phyloP scores from a whole-genome alignment of 2,888 invertebrate genomes.

The Deladenus siricidicola region DNA sequence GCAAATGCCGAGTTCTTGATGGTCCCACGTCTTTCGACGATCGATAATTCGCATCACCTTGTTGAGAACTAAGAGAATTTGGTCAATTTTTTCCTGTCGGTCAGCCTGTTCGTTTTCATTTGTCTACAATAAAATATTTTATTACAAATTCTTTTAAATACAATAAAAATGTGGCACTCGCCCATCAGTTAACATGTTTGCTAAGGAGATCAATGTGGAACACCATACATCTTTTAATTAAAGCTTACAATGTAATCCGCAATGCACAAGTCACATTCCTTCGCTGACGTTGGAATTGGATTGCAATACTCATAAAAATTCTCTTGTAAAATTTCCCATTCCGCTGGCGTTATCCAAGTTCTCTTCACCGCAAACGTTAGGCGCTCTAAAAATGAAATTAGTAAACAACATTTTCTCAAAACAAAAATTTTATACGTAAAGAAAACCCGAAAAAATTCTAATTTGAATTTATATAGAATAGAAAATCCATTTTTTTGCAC shows the following conservation, averaged over 20 bases:
- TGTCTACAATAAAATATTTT: conserved; percentile 7
- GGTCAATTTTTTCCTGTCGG: too few species aligned
- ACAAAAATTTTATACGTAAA: too few species aligned
- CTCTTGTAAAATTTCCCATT: conserved; percentile 34
- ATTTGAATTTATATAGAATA: too few species aligned
- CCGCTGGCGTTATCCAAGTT: conserved; percentile 28
- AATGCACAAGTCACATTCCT: conserved; percentile 25
- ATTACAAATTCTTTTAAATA: too few species aligned
- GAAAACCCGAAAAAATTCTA: not conserved
- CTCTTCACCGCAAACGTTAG: conserved; percentile 17
- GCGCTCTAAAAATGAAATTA: conserved; percentile 10
- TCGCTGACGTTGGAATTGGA: conserved; percentile 1
- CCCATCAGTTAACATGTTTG: too few species aligned
- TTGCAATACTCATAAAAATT: conserved; percentile 22
- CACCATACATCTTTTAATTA: too few species aligned
- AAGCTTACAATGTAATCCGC: too few species aligned
- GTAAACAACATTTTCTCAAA: not conserved
- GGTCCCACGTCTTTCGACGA: conserved; percentile 10
- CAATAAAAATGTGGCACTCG: too few species aligned
- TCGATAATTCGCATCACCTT: conserved; percentile 13
- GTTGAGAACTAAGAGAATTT: too few species aligned
- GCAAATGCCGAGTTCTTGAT: conserved; percentile 5
- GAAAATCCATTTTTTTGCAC: too few species aligned
- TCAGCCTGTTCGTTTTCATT: conserved; percentile 1
- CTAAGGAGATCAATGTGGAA: too few species aligned